A percentile compares a stretch with the other conserved stretches of the same genome.
Conservation (phyloP, 2,888 invertebrate species). For the Sesamia inferens region DNA sequence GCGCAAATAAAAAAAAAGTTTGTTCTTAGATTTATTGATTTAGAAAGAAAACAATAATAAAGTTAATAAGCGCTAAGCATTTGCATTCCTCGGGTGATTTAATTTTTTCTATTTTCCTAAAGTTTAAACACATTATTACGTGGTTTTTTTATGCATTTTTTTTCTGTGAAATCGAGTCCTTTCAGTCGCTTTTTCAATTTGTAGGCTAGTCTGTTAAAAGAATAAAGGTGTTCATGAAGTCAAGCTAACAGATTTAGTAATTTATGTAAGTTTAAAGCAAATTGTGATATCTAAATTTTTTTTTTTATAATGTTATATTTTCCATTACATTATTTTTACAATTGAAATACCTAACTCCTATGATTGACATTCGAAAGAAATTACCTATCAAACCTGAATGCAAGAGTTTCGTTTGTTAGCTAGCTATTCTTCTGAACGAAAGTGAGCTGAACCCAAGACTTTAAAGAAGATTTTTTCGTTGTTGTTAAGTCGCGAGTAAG, state of each 20-base stretch:
- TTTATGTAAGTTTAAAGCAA: background rate
- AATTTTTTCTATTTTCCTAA: background rate
- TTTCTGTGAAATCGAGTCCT: background rate
- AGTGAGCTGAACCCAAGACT: conserved; percentile 32
- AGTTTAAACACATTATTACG: background rate
- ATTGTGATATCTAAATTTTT: background rate
- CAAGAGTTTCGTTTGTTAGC: background rate
- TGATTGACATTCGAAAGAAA: background rate
- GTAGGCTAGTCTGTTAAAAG: background rate
- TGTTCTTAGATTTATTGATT: background rate
- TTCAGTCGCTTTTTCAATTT: background rate
- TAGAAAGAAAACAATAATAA: background rate
- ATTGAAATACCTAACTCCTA: background rate
- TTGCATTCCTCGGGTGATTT: background rate
- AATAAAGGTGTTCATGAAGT: too few species aligned
- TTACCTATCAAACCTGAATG: background rate
- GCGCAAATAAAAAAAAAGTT: too few species aligned
- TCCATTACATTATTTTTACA: too few species aligned
- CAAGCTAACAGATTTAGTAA: background rate
- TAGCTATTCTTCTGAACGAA: background rate
- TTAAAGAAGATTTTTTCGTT: background rate
- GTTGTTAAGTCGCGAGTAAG: conserved; percentile 62
- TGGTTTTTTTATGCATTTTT: background rate
- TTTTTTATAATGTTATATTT: too few species aligned
- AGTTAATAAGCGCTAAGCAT: background rate